Evolutionary conservation across 1,140 invertebrate species (phyloP), one percentile per base, ranked within the genome.

Genomic region (Drosophila takahashii): DNA sequence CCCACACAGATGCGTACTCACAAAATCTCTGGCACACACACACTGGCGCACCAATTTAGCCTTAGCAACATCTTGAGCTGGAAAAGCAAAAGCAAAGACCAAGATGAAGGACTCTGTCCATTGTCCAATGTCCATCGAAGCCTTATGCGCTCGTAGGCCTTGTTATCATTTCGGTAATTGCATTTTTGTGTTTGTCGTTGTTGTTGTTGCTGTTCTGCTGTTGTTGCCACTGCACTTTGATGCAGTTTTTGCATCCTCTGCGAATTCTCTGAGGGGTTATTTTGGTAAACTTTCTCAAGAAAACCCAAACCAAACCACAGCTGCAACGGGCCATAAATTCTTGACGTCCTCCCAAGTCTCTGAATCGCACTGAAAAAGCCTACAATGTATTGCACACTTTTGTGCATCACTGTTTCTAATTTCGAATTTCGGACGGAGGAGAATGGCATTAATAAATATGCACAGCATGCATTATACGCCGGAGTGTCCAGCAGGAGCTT

Each of bases 121-220:
- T 78, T 44, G 84, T 71, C 64, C 59, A 50, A 34, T 65, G 70
- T 65, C 83, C 53, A 41, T 62, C 59, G 59, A 62, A 62, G 59
- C 59, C 74, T 75, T 86, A 83, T 87, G 47, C 76, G 65, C 69
- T 62, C 56, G 75, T 89, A 83, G 83, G 83, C 79, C 84, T 83
- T 87, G 84, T 87, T 87, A 89, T 87, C 83, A 87, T 89, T 87
- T 87, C 72, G 65, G 79, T 87, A 87, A 87, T 89, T 89, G 83
- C 83, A 87, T 86, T 86, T 87, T 87, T 87, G 83, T 86, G 83
- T 83, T 86, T 83, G 79, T 69, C 83, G 70, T 87, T 87, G 83
- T 87, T 81, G 22, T 3, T 22, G 22, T 22, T 22, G 22, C 22
- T 22, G 22, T 22, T 22, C 22, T 22, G 22, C 3, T 22, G 22